Base-by-base conservation (phyloP, 1,140 invertebrate genomes). In the Cotesia typhae region DNA sequence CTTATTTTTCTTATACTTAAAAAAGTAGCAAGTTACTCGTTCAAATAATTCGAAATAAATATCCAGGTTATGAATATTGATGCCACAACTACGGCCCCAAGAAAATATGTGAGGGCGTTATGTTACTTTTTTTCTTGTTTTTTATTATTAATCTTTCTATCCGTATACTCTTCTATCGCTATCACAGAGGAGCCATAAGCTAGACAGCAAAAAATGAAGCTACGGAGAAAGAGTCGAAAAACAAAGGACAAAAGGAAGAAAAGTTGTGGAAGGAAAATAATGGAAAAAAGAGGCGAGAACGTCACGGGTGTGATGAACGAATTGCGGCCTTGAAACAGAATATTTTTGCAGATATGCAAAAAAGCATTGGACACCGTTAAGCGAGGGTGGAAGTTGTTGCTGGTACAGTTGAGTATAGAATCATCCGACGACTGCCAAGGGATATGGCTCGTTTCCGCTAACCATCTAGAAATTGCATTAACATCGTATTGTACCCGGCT, bases 391-490 rank as follows among this genome's bases (percentile, higher is more conserved):
- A 17, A 14, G 64, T 51, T 41, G 47, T 14, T 47, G 66, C n/a
- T 20, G 10, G 66, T 17, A 65, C 17, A 38, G 37, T n/a, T 12
- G 9, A 41, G n/a, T 12, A 53, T 10, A 36, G 14, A 67, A 67
- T 35, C 14, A 47, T 53, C 66, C 64, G 64, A 28, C 66, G 66
- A 47, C 51, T 53, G 66, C 66, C 66, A 55, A 53, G 52, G 66
- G 66, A 67, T 67, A 67, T 67, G 66, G 66, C 66, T 55, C 66
- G 66, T 67, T 67, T 67, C 66, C 66, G 66, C 66, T 67, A 67
- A 67, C 66, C 66, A 55, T 55, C 66, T 47, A 35, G 66, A 67
- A 67, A 67, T 67, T 67, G 66, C 51, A 67, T 67, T 67, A 67
- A 67, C 28, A 67, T 53, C 47, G 66, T 53, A 67, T 67, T 47